Base-by-base conservation (phyloP, 2,888 invertebrate species). In the Syrista parreyssii region DNA sequence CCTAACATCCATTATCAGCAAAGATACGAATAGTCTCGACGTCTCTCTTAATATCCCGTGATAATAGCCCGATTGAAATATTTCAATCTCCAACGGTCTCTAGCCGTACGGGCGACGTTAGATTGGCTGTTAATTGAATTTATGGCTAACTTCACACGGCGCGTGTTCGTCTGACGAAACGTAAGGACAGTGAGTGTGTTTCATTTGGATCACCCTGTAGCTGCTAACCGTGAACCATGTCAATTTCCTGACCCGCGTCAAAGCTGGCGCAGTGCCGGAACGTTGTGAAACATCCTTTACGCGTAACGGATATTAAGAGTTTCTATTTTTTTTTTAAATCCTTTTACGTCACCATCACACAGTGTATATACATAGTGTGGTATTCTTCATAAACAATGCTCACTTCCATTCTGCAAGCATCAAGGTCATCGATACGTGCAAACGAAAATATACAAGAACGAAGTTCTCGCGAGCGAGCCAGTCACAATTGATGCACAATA, bases 161-260 rank as follows among this genome's bases (percentile, higher is more conserved):
- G 55, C 23, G 55, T 9, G 55, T 9, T 55, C 23, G 23, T 55
- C 55, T 9, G 55, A 55, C 55, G 9, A 55, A 23, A 55, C 55
- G 23, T 23, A 4, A 55, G 55, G 23, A 9, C 55, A 55, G 23
- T 0, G 55, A 23, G 55, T 9, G 55, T 55, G 31, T 33, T 71
- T 71, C 31, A 71, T 30, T 33, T 31, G 71, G 31, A 33, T 33
- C 31, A 9, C 71, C 71, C 32, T 33, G 12, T 71, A 32, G 31
- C 9, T 23, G 15, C 71, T n/a, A 71, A 71, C 71, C 71, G 71
- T 71, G 71, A 71, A 71, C 71, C 71, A 71, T 71, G 32, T 71
- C 71, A 33, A 71, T 33, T 71, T 71, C 12, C 71, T 71, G 71
- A 71, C 31, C 31, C 32, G 71, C 31, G 71, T 71, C 31, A 71